These are phyloP conservation scores for Macrochelys suwanniensis DNA, from an alignment of 2,797 vertebrate species.

Conservation along the genomic window DNA sequence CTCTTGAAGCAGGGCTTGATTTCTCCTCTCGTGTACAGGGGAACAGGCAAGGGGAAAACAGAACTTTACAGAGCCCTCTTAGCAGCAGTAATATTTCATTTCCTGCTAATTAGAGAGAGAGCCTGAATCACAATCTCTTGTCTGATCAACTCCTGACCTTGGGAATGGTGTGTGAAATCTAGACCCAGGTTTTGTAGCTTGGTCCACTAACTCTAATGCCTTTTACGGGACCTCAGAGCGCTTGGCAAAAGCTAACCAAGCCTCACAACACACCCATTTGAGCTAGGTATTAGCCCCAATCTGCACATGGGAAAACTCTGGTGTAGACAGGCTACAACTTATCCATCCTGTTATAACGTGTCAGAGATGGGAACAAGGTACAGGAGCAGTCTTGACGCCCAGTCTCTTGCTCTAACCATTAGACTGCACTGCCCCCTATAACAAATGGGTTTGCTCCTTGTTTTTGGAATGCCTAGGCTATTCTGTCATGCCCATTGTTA, in stretches of 20 bases:
- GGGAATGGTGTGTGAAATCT: background rate
- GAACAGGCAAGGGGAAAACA: background rate
- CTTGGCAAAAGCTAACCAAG: background rate
- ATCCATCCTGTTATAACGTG: background rate
- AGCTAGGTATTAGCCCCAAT: background rate
- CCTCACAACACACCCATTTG: background rate
- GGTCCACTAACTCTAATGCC: background rate
- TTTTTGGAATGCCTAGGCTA: background rate
- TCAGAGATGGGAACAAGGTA: background rate
- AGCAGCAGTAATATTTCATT: background rate
- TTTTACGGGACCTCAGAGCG: background rate
- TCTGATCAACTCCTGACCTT: background rate
- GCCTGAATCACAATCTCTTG: background rate
- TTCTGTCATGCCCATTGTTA: background rate
- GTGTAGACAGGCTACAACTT: background rate
- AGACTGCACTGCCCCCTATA: background rate
- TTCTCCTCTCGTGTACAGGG: background rate
- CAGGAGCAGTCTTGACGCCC: accelerated
- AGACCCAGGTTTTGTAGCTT: background rate
- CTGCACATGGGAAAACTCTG: background rate
- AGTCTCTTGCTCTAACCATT: background rate
- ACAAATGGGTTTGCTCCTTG: background rate
- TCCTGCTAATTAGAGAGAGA: background rate
- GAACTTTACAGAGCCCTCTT: background rate
- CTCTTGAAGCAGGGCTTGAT: background rate